These are phyloP conservation scores for Sylvilagus bachmani DNA, from an alignment of 2,113 vertebrate species.

Conservation along the genomic window DNA sequence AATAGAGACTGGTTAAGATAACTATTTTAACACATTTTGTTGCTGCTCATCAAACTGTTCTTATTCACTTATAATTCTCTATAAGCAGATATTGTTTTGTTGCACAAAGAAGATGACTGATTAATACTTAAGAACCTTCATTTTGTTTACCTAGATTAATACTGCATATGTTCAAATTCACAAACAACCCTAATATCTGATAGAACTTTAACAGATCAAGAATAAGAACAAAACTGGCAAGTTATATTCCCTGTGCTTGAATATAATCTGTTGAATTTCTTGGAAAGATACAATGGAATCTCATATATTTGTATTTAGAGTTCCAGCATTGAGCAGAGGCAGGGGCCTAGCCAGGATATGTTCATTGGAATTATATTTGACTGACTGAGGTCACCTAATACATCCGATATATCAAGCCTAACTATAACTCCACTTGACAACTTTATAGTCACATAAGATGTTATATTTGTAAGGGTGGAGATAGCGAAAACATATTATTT, in stretches of 20 bases:
- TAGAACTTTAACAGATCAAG: constrained; percentile 50
- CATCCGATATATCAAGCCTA: constrained; percentile 48
- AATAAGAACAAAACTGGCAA: constrained; percentile 40
- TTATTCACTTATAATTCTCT: constrained; percentile 16
- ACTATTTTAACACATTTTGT: neutral
- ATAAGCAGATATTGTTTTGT: neutral
- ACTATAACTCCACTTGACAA: constrained; percentile 13
- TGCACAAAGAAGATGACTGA: neutral
- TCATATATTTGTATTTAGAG: constrained; percentile 51
- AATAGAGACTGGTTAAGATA: neutral
- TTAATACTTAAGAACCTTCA: neutral
- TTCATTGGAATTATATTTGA: constrained; percentile 56
- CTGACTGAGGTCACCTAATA: constrained; percentile 24
- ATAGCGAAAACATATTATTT: neutral
- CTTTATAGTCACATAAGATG: constrained; percentile 51
- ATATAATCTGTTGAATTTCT: constrained; percentile 37
- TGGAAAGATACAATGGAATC: constrained; percentile 47
- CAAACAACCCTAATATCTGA: constrained; percentile 27
- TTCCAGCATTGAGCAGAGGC: constrained; percentile 29
- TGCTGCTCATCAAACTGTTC: neutral
- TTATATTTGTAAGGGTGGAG: constrained; percentile 10
- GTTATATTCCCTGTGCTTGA: constrained; percentile 57
- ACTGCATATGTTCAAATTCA: constrained; percentile 58
- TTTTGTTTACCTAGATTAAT: constrained; percentile 42
- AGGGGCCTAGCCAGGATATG: neutral